These are phyloP conservation scores for Iguana delicatissima DNA, from an alignment of 2,797 vertebrate genomes.

Conservation along the genomic window DNA sequence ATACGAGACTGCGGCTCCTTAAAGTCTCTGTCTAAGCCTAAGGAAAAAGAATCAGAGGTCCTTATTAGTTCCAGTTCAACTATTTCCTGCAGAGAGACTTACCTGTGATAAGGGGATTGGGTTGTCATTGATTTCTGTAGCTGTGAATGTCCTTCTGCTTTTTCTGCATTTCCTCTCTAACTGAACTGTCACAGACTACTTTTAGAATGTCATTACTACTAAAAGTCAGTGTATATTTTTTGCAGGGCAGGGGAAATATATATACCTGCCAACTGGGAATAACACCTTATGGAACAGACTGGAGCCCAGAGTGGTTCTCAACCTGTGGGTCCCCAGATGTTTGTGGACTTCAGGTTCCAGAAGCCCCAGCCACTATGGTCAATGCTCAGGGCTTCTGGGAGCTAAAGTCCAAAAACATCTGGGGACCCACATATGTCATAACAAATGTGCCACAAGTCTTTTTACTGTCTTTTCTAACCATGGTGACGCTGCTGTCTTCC, in stretches of 20 bases:
- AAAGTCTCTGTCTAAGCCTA: neutral
- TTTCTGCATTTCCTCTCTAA: neutral
- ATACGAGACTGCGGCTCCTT: neutral
- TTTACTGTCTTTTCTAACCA: neutral
- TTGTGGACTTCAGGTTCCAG: too few species aligned
- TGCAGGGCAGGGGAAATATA: neutral
- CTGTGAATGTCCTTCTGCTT: neutral
- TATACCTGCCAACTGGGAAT: neutral
- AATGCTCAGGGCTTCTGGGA: too few species aligned
- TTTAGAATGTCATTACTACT: neutral
- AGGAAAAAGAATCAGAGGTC: neutral
- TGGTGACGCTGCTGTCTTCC: too few species aligned
- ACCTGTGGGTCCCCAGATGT: too few species aligned
- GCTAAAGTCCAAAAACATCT: too few species aligned
- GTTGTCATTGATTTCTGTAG: neutral
- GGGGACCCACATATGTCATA: too few species aligned
- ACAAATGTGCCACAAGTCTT: neutral
- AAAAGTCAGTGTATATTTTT: neutral
- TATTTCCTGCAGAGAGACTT: neutral
- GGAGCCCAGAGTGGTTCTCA: neutral
- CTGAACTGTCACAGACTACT: neutral
- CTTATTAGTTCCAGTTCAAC: slow-evolving; percentile 3
- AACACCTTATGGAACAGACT: neutral
- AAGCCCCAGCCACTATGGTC: too few species aligned
- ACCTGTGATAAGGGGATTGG: neutral